Base-by-base conservation (phyloP, 35 echinoderm and acorn worm genomes). In the Ophioderma brevispina region DNA sequence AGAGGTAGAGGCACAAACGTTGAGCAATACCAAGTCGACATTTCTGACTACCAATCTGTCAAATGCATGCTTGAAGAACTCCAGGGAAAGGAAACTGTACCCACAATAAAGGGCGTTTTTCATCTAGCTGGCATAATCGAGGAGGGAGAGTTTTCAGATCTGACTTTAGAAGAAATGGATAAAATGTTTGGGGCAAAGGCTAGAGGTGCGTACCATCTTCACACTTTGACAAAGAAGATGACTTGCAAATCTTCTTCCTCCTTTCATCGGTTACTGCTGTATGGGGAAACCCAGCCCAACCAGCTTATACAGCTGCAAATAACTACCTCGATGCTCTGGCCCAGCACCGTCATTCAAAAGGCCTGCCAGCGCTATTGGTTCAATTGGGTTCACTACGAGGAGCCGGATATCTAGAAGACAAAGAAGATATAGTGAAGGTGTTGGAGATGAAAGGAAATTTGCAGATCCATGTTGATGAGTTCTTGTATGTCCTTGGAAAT, bases 381-480 rank as follows among this genome's bases (percentile, higher is more conserved):
- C 96, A 98, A 36, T 35, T 98, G n/a, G 85, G 88, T 41, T 56
- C 85, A 17, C 55, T 98, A 33, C 77, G 55, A 28, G 93, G 92
- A 0, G 79, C 79, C 32, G 89, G 92, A 28, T 88, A 86, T 25
- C n/a, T n/a, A n/a, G n/a, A n/a, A n/a, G n/a, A n/a, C n/a, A n/a
- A n/a, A n/a, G n/a, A n/a, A n/a, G n/a, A n/a, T n/a, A n/a, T n/a
- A n/a, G n/a, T n/a, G n/a, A n/a, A n/a, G n/a, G n/a, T n/a, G n/a
- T n/a, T n/a, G 86, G 89, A 31, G 79, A 81, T 25, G 79, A 55
- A 35, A 64, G 33, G 63, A 80, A 50, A 88, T 75, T 6, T 33
- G 78, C 52, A 78, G 30, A 92, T 98, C 37, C 89, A 98, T 77
- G 86, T 94, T 25, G 82, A 98, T 32, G 92, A 98, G 56, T 94